Evolutionary conservation across 1,140 invertebrate species (phyloP).

Genomic region (Euura saliciscinereae): DNA sequence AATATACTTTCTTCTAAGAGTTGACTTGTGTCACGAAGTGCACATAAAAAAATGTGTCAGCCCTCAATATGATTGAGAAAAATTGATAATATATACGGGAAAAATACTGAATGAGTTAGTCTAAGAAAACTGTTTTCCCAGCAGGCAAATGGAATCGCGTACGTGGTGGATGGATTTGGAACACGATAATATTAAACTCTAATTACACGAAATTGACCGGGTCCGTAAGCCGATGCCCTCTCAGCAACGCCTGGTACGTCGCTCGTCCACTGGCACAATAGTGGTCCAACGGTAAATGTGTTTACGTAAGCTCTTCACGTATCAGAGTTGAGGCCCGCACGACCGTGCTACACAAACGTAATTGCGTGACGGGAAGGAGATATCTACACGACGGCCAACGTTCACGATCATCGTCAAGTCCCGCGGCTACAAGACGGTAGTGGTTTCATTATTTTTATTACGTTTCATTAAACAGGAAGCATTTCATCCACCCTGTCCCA

Average conservation of each 20-base stretch:
- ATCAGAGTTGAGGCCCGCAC: neutral
- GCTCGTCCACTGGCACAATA: neutral
- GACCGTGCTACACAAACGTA: neutral
- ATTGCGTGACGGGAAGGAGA: neutral
- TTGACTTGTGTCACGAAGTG: no score
- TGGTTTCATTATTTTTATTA: neutral
- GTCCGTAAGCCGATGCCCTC: neutral
- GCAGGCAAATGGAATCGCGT: no score
- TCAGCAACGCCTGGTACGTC: neutral
- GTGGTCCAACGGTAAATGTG: neutral
- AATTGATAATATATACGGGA: no score
- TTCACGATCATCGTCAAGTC: neutral
- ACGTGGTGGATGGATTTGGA: no score
- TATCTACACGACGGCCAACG: neutral
- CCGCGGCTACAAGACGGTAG: neutral
- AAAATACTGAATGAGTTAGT: no score
- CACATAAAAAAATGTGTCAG: no score
- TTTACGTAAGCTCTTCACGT: constrained; percentile 4
- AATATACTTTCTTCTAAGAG: no score
- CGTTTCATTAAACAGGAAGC: neutral
- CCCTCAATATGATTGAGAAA: no score
- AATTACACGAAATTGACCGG: neutral
- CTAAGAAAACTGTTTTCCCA: no score
- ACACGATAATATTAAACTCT: neutral
- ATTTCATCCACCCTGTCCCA: no score